Conservation (phyloP, 2,797 vertebrate genomes). For the Tinamus major region DNA sequence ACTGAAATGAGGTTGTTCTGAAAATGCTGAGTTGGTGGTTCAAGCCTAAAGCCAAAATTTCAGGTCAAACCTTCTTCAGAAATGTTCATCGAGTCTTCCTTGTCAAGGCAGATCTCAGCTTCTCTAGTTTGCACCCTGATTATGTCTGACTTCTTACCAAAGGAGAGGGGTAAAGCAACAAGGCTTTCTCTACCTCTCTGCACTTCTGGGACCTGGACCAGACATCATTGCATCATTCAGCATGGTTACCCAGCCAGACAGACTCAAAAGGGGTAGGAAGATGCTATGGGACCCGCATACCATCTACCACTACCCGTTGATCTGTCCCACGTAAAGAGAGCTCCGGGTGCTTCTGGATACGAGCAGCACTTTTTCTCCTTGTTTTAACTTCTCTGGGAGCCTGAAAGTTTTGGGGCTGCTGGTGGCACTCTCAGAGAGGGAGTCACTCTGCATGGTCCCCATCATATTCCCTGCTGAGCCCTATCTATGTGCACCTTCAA, state of each 20-base stretch:
- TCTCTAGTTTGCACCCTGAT: neutral
- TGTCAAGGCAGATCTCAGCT: neutral
- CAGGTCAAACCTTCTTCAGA: neutral
- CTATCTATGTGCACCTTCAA: neutral
- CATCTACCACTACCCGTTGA: neutral
- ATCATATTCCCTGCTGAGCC: neutral
- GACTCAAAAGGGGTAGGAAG: neutral
- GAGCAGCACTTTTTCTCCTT: neutral
- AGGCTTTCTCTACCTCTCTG: neutral
- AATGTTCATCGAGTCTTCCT: neutral
- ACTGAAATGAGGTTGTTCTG: neutral
- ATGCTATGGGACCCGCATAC: neutral
- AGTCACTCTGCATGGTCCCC: neutral
- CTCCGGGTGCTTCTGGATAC: neutral
- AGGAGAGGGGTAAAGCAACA: neutral
- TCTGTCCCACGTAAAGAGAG: neutral
- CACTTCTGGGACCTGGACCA: neutral
- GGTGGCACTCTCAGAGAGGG: neutral
- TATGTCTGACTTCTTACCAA: neutral
- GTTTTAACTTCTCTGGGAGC: neutral
- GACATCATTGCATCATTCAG: neutral
- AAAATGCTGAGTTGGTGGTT: neutral
- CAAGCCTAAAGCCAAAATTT: neutral
- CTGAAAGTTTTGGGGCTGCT: neutral
- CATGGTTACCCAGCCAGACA: neutral